A percentile compares a stretch with the other conserved stretches of the same genome.
Conservation (phyloP, 2,888 invertebrate genomes). For the Cryptus armator region DNA sequence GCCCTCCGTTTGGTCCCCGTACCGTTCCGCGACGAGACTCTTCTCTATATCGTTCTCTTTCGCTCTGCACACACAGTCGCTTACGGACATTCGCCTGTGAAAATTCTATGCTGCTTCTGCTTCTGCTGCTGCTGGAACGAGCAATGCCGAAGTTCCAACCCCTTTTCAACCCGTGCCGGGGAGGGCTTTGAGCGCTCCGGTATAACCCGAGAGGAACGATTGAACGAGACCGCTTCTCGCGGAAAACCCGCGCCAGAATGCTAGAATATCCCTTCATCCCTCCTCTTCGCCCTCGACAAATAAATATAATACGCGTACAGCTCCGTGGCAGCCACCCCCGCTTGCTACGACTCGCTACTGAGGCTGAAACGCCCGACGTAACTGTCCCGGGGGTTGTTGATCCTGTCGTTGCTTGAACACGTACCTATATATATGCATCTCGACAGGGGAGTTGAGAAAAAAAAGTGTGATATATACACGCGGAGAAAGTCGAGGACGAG, state of each 20-base stretch:
- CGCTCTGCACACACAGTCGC: slow-evolving; percentile 64
- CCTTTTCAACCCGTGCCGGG: slow-evolving; percentile 58
- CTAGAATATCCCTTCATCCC: slow-evolving; percentile 46
- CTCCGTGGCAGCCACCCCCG: slow-evolving; percentile 52
- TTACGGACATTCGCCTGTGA: slow-evolving; percentile 62
- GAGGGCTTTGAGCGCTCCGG: slow-evolving; percentile 49
- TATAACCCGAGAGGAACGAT: slow-evolving; percentile 66
- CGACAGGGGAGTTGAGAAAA: slow-evolving; percentile 7
- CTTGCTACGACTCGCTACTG: slow-evolving; percentile 41
- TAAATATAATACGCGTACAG: slow-evolving; percentile 68
- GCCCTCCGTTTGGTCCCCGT: slow-evolving; percentile 74
- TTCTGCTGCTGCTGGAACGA: slow-evolving; percentile 49
- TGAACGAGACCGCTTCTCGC: slow-evolving; percentile 69
- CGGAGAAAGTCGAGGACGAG: slow-evolving; percentile 43
- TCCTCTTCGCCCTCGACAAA: slow-evolving; percentile 54
- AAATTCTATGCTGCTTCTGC: slow-evolving; percentile 50
- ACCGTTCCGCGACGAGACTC: slow-evolving; percentile 63
- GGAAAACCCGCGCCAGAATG: slow-evolving; percentile 62
- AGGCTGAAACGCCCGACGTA: slow-evolving; percentile 54
- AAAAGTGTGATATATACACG: slow-evolving; percentile 1
- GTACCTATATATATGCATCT: slow-evolving; percentile 42
- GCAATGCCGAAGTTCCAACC: slow-evolving; percentile 66
- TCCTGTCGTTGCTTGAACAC: slow-evolving; percentile 61
- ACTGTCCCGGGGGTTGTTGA: slow-evolving; percentile 68
- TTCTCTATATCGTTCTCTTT: slow-evolving; percentile 65